phyloP scores from a whole-genome alignment of 1,140 invertebrate species.

The Drosophila saltans region DNA sequence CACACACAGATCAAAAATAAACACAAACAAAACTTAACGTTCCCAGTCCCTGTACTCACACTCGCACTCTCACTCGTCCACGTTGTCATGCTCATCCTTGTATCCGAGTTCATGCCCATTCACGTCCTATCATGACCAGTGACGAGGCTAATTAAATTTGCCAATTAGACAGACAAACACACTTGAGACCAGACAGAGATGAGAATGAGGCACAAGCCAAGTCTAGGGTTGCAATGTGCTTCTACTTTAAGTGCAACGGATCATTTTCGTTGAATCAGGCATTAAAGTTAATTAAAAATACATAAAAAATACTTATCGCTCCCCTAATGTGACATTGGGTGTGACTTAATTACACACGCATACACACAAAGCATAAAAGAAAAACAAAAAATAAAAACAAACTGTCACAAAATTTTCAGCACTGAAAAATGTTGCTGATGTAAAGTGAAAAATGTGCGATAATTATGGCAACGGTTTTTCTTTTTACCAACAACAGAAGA shows the following conservation, averaged over 20 bases:
- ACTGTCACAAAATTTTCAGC: conserved; percentile 57
- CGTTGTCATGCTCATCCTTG: not conserved
- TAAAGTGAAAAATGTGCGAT: conserved; percentile 64
- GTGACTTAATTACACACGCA: conserved; percentile 64
- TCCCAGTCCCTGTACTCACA: not conserved
- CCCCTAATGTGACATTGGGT: conserved; percentile 27
- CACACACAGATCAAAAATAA: conserved; percentile 17
- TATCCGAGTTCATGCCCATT: not conserved
- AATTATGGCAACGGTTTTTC: conserved; percentile 76
- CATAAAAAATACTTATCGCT: conserved; percentile 66
- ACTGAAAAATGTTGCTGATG: conserved; percentile 70
- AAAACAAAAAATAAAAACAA: conserved; percentile 23
- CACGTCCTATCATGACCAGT: conserved; percentile 23
- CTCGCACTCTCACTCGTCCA: too few relatives aligned
- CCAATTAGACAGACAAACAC: conserved; percentile 70
- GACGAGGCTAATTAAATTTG: conserved; percentile 72
- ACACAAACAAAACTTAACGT: conserved; percentile 24
- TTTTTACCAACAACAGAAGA: conserved; percentile 19
- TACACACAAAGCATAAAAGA: not conserved
- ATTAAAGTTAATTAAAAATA: conserved; percentile 76
- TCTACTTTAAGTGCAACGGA: conserved; percentile 11
- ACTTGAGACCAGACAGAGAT: conserved; percentile 53
- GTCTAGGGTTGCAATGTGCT: conserved; percentile 22
- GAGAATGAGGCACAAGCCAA: not conserved
- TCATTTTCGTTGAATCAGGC: conserved; percentile 53